These are phyloP conservation scores for Panorpa germanica DNA, from an alignment of 2,888 invertebrate species.

Conservation along the genomic window DNA sequence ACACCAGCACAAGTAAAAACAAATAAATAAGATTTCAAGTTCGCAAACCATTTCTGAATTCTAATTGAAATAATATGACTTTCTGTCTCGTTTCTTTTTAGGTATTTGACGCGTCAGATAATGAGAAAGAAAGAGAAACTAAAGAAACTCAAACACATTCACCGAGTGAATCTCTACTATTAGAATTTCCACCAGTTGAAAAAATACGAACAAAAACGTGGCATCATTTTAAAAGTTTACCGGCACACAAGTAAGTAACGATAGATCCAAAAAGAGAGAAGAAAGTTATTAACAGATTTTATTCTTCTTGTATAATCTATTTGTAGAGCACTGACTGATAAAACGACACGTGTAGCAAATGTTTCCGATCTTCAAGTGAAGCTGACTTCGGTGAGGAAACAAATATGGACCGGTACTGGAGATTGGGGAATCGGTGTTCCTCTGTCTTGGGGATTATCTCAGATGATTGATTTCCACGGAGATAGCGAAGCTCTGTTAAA, in stretches of 20 bases:
- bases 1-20: constrained; percentile 20
- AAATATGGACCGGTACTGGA: constrained; percentile 50
- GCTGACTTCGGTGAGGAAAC: constrained; percentile 44
- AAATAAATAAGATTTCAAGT: too few species aligned
- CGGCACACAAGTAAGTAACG: constrained; percentile 14
- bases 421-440: constrained; percentile 27
- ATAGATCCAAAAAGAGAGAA: too few species aligned
- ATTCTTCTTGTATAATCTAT: too few species aligned
- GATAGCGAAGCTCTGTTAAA: constrained; percentile 36
- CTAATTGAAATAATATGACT: too few species aligned
- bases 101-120: constrained; percentile 8
- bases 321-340: too few species aligned
- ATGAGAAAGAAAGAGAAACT: too few species aligned
- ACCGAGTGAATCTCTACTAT: constrained; percentile 13
- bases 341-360: too few species aligned
- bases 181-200: constrained; percentile 16
- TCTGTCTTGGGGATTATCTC: constrained; percentile 46
- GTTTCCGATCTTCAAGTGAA: constrained; percentile 42
- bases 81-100: too few species aligned
- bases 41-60: too few species aligned
- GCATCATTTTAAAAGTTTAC: constrained; percentile 20
- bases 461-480: constrained; percentile 31
- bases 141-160: too few species aligned
- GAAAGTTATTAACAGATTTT: too few species aligned
- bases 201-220: constrained; percentile 21